Evolutionary conservation across 2,113 vertebrate species (phyloP), one percentile per base, ranked within the genome.

Genomic region (Urocynchramus pylzowi): DNA sequence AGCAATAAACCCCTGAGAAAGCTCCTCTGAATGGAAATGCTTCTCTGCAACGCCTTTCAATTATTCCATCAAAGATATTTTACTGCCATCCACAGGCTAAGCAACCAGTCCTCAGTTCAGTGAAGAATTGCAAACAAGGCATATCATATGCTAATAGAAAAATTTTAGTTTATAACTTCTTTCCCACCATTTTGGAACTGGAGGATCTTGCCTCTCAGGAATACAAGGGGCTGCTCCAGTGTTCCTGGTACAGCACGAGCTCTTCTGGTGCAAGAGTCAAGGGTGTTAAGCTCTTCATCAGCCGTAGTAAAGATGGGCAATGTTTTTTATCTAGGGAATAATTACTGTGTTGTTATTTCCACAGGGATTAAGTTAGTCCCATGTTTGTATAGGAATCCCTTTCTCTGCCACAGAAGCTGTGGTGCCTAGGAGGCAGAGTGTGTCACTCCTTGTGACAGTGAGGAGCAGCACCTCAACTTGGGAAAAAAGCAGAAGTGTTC

Each of bases 21-120:
- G 64, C 63, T 81, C 57, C 60, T 82, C 31, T 37, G 74, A 77
- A 92, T 94, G 64, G 86, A 89, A 94, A 84, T 88, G 54, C 69
- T 84, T 73, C 80, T 93, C 3, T 4, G 45, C 79, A 90, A 73
- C 94, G 84, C 60, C 74, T 95, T 95, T 93, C 93, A 95, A 94
- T 95, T 94, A 95, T 95, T 84, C 87, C 65, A 91, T 93, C 94
- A 91, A 90, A 95, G 84, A 94, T 94, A 95, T 96, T 96, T 97
- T 96, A 96, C 93, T 95, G 95, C 90, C 96, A 93, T 94, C 92
- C 96, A 96, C 91, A 80, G 83, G 93, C 95, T 88, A 83, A 84
- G 84, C 42, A 78, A 86, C 80, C 53, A 80, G 87, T 63, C 45
- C 90, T 89, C 80, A 53, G 89, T 85, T 95, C 89, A 76, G 73